Percentiles rank a stretch among this genome's conserved stretches.
Conservation (phyloP, 2,797 vertebrate genomes). For the Menidia menidia region DNA sequence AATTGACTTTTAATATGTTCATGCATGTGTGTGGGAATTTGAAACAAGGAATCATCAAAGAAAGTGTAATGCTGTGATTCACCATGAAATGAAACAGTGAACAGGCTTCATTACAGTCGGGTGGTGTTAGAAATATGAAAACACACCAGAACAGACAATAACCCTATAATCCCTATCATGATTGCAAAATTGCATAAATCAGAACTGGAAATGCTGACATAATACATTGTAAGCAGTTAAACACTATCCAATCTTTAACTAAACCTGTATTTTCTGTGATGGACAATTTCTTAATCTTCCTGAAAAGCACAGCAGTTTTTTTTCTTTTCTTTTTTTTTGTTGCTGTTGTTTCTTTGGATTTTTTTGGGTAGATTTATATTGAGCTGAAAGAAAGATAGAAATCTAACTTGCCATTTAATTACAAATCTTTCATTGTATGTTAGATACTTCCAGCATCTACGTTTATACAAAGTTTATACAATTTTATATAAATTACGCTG, state of each 20-base stretch:
- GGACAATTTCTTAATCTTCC: neutral
- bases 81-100: constrained; percentile 1
- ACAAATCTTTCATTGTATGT: too few species aligned
- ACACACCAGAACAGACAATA: neutral
- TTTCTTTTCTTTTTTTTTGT: too few species aligned
- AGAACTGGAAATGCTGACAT: neutral
- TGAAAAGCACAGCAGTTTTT: neutral
- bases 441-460: too few species aligned
- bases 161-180: neutral
- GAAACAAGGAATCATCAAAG: neutral
- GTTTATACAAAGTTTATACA: too few species aligned
- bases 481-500: too few species aligned
- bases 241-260: neutral
- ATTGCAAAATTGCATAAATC: neutral
- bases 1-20: neutral
- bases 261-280: neutral
- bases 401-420: too few species aligned
- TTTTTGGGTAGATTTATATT: too few species aligned
- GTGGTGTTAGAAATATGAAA: neutral
- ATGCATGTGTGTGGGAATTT: neutral
- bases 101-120: neutral
- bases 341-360: too few species aligned
- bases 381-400: too few species aligned
- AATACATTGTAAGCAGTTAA: neutral
- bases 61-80: neutral